Conservation (phyloP, 2,113 vertebrate species). For the Muscicapa adusta region DNA sequence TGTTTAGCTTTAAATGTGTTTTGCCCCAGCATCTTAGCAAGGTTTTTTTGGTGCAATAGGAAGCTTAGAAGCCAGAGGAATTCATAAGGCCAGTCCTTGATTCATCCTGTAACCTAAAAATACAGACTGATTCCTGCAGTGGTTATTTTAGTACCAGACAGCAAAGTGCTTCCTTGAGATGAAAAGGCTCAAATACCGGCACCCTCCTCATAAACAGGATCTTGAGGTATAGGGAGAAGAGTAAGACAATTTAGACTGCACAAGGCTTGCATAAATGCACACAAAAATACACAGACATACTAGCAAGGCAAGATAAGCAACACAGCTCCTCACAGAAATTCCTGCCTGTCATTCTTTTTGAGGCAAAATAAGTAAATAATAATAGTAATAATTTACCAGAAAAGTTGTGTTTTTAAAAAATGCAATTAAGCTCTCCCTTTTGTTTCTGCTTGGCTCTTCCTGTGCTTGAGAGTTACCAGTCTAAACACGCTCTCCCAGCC, state of each 20-base stretch:
- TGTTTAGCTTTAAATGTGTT: not conserved
- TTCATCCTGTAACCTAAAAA: conserved; percentile 73
- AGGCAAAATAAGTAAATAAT: not conserved
- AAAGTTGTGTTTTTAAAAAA: not conserved
- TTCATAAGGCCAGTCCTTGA: not conserved
- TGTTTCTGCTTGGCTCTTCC: not conserved
- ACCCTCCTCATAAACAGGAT: conserved; percentile 65
- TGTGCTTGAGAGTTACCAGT: not conserved
- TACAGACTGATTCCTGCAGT: conserved; percentile 57
- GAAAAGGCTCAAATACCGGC: conserved; percentile 53
- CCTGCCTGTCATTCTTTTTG: not conserved
- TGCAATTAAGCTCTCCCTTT: not conserved
- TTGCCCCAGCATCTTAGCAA: not conserved
- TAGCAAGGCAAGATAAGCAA: not conserved
- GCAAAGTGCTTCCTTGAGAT: conserved; percentile 72
- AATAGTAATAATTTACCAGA: not conserved
- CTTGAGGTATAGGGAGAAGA: conserved; percentile 31
- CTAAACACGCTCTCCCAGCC: not conserved
- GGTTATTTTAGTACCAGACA: conserved; percentile 65
- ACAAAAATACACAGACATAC: not conserved
- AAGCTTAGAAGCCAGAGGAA: conserved; percentile 41
- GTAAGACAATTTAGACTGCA: conserved; percentile 36
- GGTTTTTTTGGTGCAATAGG: conserved; percentile 51
- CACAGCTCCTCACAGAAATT: not conserved
- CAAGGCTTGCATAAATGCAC: conserved; percentile 1